Conservation (phyloP, 1,140 invertebrate genomes). For the Goniozus legneri region DNA sequence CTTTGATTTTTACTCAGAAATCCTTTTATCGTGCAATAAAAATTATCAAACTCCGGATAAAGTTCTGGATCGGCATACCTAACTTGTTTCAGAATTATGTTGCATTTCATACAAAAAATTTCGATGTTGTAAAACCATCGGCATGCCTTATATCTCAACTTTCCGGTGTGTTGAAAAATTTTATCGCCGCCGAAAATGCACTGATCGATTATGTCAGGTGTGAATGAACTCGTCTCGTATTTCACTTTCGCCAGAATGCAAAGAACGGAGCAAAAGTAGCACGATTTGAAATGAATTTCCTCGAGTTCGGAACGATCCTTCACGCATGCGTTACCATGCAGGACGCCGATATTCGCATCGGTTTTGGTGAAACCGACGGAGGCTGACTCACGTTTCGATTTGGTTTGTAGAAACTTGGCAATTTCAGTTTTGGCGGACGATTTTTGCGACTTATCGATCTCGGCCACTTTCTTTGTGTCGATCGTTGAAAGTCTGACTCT, state of each 20-base stretch:
- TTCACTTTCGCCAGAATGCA: conserved; percentile 40
- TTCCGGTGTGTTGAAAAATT: conserved; percentile 30
- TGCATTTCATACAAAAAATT: conserved; percentile 28
- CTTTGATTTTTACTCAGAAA: conserved; percentile 33
- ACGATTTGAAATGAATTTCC: conserved; percentile 34
- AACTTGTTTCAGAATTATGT: conserved; percentile 37
- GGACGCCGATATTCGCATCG: conserved; percentile 25
- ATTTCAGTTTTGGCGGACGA: too few species aligned
- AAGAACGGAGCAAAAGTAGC: conserved; percentile 38
- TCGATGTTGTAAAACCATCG: conserved; percentile 37
- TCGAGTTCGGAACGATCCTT: conserved; percentile 18
- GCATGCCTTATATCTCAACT: conserved; percentile 29
- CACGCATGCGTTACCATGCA: conserved; percentile 28
- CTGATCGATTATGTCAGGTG: conserved; percentile 27
- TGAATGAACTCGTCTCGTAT: conserved; percentile 25
- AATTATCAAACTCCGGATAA: conserved; percentile 17
- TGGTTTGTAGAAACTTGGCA: too few species aligned
- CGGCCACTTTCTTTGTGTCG: too few species aligned
- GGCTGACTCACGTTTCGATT: too few species aligned
- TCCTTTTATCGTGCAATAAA: conserved; percentile 16
- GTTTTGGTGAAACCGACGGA: conserved; percentile 19
- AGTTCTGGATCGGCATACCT: conserved; percentile 31
- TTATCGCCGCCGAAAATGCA: conserved; percentile 30
- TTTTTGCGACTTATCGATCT: too few species aligned
- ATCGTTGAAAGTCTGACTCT: too few species aligned